Percentiles rank a stretch among this genome's conserved stretches.
These are phyloP conservation scores for Mesodorylaimus sp. DNA, from an alignment of 2,888 invertebrate genomes.

Conservation along the genomic window DNA sequence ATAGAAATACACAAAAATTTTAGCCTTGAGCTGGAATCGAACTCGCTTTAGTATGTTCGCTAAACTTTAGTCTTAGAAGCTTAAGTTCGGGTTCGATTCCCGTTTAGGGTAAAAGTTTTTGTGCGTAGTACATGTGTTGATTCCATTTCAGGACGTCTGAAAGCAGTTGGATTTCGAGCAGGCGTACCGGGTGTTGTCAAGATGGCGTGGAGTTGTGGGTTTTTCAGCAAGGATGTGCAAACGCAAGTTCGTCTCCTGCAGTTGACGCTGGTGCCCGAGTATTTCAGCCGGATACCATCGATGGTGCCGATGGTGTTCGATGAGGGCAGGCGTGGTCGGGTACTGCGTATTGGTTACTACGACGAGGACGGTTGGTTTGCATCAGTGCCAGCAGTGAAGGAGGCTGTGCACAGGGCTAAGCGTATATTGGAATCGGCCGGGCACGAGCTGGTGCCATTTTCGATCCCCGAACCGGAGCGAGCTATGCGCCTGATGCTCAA, in stretches of 20 bases:
- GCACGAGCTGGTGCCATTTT: slow-evolving; percentile 14
- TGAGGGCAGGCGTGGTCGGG: neutral
- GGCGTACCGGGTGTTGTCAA: slow-evolving; percentile 24
- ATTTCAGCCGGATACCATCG: slow-evolving; percentile 1
- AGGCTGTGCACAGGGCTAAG: slow-evolving; percentile 17
- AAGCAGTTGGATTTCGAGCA: slow-evolving; percentile 15
- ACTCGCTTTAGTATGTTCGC: too few species aligned
- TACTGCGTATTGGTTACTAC: slow-evolving; percentile 30
- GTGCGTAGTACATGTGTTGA: too few species aligned
- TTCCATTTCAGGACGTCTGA: slow-evolving; percentile 17
- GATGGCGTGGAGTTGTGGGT: slow-evolving; percentile 19
- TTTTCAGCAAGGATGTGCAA: slow-evolving; percentile 17
- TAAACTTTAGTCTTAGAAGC: too few species aligned
- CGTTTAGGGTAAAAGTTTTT: too few species aligned
- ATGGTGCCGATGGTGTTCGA: slow-evolving; percentile 1
- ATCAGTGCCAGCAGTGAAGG: slow-evolving; percentile 27
- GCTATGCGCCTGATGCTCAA: neutral
- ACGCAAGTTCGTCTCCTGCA: neutral
- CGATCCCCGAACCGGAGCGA: neutral
- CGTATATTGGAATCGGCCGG: neutral
- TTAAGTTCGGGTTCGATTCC: too few species aligned
- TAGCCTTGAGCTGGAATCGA: too few species aligned
- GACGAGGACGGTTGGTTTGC: slow-evolving; percentile 28
- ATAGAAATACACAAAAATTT: too few species aligned
- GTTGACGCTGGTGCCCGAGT: neutral